Evolutionary conservation across 2,888 invertebrate genomes (phyloP).

Genomic region (Labia minor): DNA sequence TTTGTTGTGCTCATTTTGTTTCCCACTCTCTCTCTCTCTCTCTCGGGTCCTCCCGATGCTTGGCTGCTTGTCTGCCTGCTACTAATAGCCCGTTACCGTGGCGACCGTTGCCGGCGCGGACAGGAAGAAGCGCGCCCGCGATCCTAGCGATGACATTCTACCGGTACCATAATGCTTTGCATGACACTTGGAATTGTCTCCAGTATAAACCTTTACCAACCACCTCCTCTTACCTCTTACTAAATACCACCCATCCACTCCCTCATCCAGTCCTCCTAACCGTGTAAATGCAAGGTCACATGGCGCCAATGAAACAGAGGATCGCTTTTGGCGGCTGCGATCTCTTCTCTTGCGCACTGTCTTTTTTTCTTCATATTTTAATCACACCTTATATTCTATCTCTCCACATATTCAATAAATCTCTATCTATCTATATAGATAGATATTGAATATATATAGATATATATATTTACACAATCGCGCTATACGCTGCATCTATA

Average conservation of each 20-base stretch:
- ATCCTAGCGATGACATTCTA: slow-evolving; percentile 77
- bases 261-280: not conserved
- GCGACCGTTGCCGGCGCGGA: slow-evolving; percentile 48
- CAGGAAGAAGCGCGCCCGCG: slow-evolving; percentile 92
- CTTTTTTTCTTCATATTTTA: slow-evolving; percentile 25
- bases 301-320: slow-evolving; percentile 20
- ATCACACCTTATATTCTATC: too few relatives aligned
- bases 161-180: slow-evolving; percentile 79
- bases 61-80: slow-evolving; percentile 32
- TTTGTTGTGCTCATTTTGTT: slow-evolving; percentile 29
- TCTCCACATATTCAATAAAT: slow-evolving; percentile 34
- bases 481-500: not conserved
- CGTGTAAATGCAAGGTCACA: slow-evolving; percentile 26
- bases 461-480: not conserved
- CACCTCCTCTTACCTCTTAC: too few relatives aligned
- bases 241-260: not conserved
- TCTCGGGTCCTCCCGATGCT: slow-evolving; percentile 29
- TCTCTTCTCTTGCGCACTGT: slow-evolving; percentile 23
- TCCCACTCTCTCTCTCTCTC: slow-evolving; percentile 28
- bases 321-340: slow-evolving; percentile 7
- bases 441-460: too few relatives aligned
- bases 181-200: slow-evolving; percentile 39
- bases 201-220: too few relatives aligned
- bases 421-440: not conserved
- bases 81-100: slow-evolving; percentile 31